phyloP scores from a whole-genome alignment of 2,888 invertebrate species.

The Lasioglossum oenotherae region DNA sequence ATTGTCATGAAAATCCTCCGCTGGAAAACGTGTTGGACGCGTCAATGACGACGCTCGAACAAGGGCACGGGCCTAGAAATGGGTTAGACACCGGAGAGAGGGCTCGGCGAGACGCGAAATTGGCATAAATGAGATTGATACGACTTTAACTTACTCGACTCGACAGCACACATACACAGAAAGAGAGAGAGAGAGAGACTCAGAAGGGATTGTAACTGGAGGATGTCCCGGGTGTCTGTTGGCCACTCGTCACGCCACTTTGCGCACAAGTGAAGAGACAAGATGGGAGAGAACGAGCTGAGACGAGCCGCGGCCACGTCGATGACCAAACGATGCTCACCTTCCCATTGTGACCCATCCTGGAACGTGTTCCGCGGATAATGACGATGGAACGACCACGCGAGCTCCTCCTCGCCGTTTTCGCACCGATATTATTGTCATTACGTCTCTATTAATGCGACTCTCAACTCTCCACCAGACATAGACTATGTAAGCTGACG shows the following conservation, averaged over 20 bases:
- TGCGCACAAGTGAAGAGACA: conserved; percentile 49
- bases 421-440: conserved; percentile 17
- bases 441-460: conserved; percentile 2
- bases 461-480: neutral
- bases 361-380: conserved; percentile 68
- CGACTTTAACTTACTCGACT: conserved; percentile 82
- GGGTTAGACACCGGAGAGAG: conserved; percentile 50
- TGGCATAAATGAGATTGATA: conserved; percentile 84
- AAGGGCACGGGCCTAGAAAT: conserved; percentile 51
- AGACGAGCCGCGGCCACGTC: conserved; percentile 58
- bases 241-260: conserved; percentile 79
- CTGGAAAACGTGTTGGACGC: conserved; percentile 66
- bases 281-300: conserved; percentile 40
- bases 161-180: conserved; percentile 2
- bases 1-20: conserved; percentile 78
- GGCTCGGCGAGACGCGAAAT: conserved; percentile 75
- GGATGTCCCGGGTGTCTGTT: conserved; percentile 54
- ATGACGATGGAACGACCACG: conserved; percentile 59
- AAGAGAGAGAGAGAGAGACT: neutral
- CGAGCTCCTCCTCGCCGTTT: conserved; percentile 10
- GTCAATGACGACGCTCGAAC: conserved; percentile 54
- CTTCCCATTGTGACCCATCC: conserved; percentile 60
- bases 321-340: conserved; percentile 64
- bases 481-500: neutral
- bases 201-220: conserved; percentile 32